Base-by-base conservation (phyloP, 2,113 vertebrate species). In the Coptodon bakossiorum region DNA sequence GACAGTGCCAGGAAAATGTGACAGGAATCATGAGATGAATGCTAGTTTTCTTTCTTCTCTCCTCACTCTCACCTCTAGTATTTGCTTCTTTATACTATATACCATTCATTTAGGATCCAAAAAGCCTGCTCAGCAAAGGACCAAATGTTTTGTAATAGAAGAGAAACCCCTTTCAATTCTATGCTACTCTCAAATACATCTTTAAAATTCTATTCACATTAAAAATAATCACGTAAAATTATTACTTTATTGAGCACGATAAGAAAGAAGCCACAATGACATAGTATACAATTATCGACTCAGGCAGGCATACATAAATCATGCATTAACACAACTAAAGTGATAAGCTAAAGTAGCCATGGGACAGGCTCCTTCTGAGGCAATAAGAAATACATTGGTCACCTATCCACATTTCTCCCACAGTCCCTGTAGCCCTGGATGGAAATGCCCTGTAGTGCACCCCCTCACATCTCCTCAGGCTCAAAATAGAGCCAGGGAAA, bases 11-110 rank as follows among this genome's bases (percentile, higher is more conserved):
- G 87, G 82, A 89, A 86, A 90, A 87, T 95, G 95, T 94, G 93
- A 92, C 88, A 86, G 66, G 95, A 96, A 96, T 96, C 85, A 90
- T 90, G 95, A 94, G 93, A 87, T 78, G 63, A 86, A 40, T 50
- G 53, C 43, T 68, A 3, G 40, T 90, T 82, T 85, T 88, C 27
- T 11, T 45, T 83, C 48, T 53, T 14, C 40, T 31, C 36, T 63
- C 22, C 81, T 73, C 9, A 9, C 7, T 31, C 22, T 53, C 19
- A 76, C 31, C 22, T 59, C 53, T 36, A 4, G n/a, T 36, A 13
- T 86, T 50, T 53, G 36, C n/a, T 82, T 81, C 50, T 83, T 17
- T 53, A 17, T 52, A 57, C 9, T 52, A 34, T 85, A 76, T 13
- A 45, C n/a, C 10, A 34, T 76, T 87, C 36, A 48, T 71, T 78